These are phyloP conservation scores for Pipra filicauda DNA, from an alignment of 2,113 vertebrate species.

Conservation along the genomic window DNA sequence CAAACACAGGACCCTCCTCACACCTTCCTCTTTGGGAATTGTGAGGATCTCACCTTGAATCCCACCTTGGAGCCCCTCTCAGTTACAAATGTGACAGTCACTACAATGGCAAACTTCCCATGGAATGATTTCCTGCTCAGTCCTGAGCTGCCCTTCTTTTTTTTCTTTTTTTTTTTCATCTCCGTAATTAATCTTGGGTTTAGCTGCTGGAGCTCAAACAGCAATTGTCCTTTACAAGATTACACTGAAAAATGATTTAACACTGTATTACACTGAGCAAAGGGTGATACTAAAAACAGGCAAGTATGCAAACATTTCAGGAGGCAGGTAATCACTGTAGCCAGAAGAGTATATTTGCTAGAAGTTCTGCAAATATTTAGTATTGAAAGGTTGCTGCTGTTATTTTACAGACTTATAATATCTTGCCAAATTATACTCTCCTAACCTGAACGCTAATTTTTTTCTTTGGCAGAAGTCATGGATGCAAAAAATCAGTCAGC, in stretches of 20 bases:
- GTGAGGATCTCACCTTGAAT: not conserved
- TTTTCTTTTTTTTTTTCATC: not conserved
- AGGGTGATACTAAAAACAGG: constrained; percentile 17
- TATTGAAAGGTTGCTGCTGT: constrained; percentile 48
- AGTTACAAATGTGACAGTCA: not conserved
- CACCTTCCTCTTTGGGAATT: not conserved
- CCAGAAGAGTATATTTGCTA: constrained; percentile 55
- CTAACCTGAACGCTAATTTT: not conserved
- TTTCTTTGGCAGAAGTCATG: not conserved
- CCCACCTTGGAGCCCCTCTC: not conserved
- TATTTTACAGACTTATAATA: constrained; percentile 13
- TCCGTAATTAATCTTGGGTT: constrained; percentile 17
- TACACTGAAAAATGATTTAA: constrained; percentile 43
- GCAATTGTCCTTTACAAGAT: constrained; percentile 45
- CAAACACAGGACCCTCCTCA: not conserved
- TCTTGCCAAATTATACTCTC: not conserved
- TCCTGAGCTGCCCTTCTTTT: not conserved
- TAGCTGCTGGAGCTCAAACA: constrained; percentile 15
- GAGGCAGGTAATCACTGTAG: constrained; percentile 35
- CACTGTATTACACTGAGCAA: constrained; percentile 35
- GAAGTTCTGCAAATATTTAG: constrained; percentile 61
- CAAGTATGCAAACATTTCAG: constrained; percentile 44
- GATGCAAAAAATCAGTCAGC: not conserved
- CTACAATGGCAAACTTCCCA: not conserved
- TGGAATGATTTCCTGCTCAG: not conserved